Evolutionary conservation across 2,113 vertebrate genomes (phyloP).

Genomic region (Gracilinanus agilis): DNA sequence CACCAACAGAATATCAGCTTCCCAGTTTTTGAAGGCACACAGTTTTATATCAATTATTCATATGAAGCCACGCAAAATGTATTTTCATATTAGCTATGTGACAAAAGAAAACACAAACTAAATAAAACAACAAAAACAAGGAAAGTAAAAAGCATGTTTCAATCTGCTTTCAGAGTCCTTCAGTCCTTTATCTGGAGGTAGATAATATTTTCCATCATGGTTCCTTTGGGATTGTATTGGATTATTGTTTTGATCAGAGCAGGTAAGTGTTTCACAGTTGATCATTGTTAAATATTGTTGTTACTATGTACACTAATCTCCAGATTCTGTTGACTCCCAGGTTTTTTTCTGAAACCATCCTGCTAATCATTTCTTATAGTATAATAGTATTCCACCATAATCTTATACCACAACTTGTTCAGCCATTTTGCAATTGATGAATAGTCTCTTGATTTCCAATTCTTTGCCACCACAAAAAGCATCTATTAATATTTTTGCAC

Average conservation of each 20-base stretch:
- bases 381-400: no score
- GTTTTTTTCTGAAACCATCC: no score
- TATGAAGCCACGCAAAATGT: background rate
- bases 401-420: background rate
- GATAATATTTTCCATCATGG: background rate
- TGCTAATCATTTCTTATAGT: no score
- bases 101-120: background rate
- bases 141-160: background rate
- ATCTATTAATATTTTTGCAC: background rate
- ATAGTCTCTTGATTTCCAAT: background rate
- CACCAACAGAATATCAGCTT: no score
- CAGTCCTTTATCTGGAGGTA: background rate
- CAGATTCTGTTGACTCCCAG: no score
- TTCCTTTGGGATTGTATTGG: background rate
- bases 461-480: background rate
- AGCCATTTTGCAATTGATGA: background rate
- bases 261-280: no score
- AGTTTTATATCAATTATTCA: background rate
- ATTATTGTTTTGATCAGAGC: no score
- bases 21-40: no score
- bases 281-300: no score
- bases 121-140: background rate
- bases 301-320: no score
- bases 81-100: background rate
- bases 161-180: background rate